Evolutionary conservation across 2,888 invertebrate genomes (phyloP), one percentile per base, ranked within the genome.

Genomic region (Caenorhabditis macrosperma): DNA sequence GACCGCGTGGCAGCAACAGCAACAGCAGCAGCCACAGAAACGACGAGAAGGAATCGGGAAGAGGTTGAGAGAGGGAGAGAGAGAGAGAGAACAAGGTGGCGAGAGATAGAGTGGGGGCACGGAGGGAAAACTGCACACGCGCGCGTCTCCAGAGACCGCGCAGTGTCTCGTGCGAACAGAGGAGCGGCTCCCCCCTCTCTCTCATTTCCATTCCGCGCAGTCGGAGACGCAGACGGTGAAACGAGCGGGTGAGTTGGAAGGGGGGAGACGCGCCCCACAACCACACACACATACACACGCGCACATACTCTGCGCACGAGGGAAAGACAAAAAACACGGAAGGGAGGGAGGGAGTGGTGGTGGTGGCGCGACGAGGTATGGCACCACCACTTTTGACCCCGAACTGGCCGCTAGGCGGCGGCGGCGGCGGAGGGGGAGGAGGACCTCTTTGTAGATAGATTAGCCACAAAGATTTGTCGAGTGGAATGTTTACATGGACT

Each of bases 61-160:
- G 24, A 46, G n/a, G 35, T 6, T 15, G 68, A 59, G 50, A 28
- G 35, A 24, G 48, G 28, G 60, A 60, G 52, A 50, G 38, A 41
- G 38, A 60, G 38, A 26, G 2, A 28, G 33, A 52, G 44, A 17
- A n/a, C n/a, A n/a, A n/a, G n/a, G n/a, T n/a, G n/a, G n/a, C n/a
- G n/a, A n/a, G n/a, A n/a, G n/a, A n/a, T n/a, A n/a, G n/a, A n/a
- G n/a, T n/a, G n/a, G n/a, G n/a, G n/a, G n/a, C n/a, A n/a, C n/a
- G n/a, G n/a, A n/a, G n/a, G n/a, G n/a, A 17, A 61, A 61, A 71
- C 71, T 71, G 71, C 71, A 61, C 61, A 63, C 63, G 6, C 33
- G 20, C 33, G n/a, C n/a, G 64, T 35, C 50, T n/a, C n/a, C n/a
- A n/a, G n/a, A n/a, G n/a, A n/a, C n/a, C n/a, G n/a, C n/a, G n/a